Base-by-base conservation (phyloP, 2,113 vertebrate species). In the Symphodus melops region DNA sequence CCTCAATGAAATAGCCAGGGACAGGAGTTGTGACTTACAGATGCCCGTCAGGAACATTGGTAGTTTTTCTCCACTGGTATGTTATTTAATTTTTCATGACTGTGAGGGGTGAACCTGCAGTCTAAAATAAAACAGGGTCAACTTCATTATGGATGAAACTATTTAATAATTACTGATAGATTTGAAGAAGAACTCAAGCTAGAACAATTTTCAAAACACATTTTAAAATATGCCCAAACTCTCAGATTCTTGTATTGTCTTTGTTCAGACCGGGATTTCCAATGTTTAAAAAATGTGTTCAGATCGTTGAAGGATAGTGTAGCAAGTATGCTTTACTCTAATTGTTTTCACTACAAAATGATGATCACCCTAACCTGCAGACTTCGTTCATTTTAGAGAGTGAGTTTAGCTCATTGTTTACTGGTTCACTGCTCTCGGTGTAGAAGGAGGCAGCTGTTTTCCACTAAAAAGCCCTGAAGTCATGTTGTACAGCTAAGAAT, bases 1-100 rank as follows among this genome's bases (percentile, higher is more conserved):
- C 63, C 63, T 75, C 59, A 79, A 59, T 66, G 75, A 78, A 86
- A 82, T 20, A 72, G 51, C 23, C 12, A 59, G 65, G 73, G 83
- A 83, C 55, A 25, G 39, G 55, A 77, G 21, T 51, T 53, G 59
- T 21, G 67, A 64, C 33, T 66, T 70, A 81, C 56, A 54, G 51
- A 63, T 68, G 49, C 54, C 37, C 23, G 10, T 23, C 19, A 33
- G 39, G 16, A 59, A 41, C 3, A 5, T 48, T 54, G 28, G 33
- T 12, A 16, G n/a, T n/a, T 37, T 57, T 33, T 53, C 48, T 68
- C 62, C 20, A 28, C 7, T 36, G 28, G 37, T 54, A 33, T 55
- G 56, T 69, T 13, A 72, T 23, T 79, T 66, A 21, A 88, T 85
- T 63, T 85, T 84, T 85, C 17, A 90, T 79, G 41, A 59, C 16